phyloP scores from a whole-genome alignment of 2,797 vertebrate genomes.

The Cryptoblepharus egeriae region DNA sequence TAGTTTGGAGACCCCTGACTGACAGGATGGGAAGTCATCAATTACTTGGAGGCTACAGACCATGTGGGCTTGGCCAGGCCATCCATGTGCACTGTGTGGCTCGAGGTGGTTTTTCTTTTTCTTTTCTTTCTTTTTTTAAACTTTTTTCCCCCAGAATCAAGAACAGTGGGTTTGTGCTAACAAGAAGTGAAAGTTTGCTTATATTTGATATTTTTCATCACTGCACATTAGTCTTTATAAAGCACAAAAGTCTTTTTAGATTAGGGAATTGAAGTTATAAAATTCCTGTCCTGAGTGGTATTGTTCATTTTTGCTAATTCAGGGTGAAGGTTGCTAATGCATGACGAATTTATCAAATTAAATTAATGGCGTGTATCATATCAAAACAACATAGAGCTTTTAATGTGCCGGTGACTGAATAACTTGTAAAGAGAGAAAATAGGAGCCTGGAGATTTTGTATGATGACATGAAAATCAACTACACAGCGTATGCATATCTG shows the following conservation, averaged over 20 bases:
- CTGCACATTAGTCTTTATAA: neutral
- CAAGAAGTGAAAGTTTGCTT: constrained; percentile 15
- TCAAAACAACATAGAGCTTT: neutral
- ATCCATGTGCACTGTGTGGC: neutral
- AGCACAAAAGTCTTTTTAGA: constrained; percentile 2
- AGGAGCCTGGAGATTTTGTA: neutral
- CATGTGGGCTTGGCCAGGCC: no score
- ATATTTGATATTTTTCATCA: constrained; percentile 5
- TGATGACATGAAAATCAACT: neutral
- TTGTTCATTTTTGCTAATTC: constrained; percentile 9
- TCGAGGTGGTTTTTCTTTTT: neutral
- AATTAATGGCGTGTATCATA: constrained; percentile 28
- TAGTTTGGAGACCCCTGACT: neutral
- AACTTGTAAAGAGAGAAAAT: constrained; percentile 10
- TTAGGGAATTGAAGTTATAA: constrained; percentile 8
- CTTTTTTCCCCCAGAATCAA: neutral
- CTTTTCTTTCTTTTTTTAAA: no score
- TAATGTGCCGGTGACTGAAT: neutral
- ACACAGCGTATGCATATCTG: no score
- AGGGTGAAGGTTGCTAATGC: neutral
- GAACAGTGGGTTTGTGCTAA: neutral
- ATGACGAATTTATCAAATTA: constrained; percentile 39
- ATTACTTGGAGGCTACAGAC: neutral
- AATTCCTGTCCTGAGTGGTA: constrained; percentile 11
- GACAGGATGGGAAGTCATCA: neutral